A percentile compares a stretch with the other conserved stretches of the same genome.
Conservation (phyloP, 1,140 invertebrate species). For the Ptiloglossa arizonensis region DNA sequence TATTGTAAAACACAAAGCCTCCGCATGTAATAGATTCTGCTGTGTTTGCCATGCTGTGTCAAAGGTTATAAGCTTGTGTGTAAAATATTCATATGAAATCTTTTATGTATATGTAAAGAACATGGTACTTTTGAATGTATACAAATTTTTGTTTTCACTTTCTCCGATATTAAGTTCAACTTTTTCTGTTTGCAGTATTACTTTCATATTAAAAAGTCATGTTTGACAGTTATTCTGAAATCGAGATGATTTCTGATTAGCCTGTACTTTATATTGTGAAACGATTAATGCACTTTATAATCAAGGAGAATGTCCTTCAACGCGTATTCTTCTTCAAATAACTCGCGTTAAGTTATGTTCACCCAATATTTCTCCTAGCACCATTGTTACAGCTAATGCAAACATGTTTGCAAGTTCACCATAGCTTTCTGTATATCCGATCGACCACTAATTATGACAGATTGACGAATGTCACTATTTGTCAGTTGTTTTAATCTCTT, state of each 20-base stretch:
- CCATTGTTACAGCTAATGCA: conserved; percentile 33
- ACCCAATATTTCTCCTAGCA: conserved; percentile 22
- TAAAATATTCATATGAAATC: conserved; percentile 32
- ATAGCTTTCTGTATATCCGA: background rate
- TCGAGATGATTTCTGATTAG: conserved; percentile 27
- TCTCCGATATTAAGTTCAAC: conserved; percentile 16
- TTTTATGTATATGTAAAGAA: background rate
- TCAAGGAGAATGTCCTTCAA: background rate
- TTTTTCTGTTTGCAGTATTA: conserved; percentile 16
- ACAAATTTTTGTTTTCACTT: conserved; percentile 22
- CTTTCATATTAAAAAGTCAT: conserved; percentile 43
- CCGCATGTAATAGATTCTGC: conserved; percentile 82
- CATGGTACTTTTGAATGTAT: background rate
- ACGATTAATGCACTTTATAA: background rate
- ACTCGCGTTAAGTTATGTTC: conserved; percentile 13
- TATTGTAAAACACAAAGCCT: conserved; percentile 88
- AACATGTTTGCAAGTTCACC: conserved; percentile 34
- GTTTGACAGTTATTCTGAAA: conserved; percentile 42
- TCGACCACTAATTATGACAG: conserved; percentile 10
- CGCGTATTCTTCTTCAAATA: background rate
- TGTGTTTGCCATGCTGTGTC: conserved; percentile 67
- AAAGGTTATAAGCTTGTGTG: conserved; percentile 45
- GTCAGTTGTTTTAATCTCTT: conserved; percentile 21
- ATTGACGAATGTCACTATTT: conserved; percentile 17
- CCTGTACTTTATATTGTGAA: background rate